Conservation (phyloP, 2,113 vertebrate species). For the Antechinus flavipes region DNA sequence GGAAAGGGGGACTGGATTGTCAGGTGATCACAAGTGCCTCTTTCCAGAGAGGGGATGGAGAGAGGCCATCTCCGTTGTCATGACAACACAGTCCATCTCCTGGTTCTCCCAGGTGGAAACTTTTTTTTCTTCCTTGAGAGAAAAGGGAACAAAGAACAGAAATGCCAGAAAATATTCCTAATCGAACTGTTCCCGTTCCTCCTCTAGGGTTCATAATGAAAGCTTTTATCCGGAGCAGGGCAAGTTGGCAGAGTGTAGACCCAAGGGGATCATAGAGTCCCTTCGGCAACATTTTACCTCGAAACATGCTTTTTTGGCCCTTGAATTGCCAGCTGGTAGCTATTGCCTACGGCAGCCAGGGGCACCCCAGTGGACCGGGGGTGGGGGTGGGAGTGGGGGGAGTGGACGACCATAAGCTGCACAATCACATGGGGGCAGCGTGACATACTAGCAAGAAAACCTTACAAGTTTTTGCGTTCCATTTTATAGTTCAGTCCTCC, state of each 20-base stretch:
- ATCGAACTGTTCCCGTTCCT: slow-evolving; percentile 10
- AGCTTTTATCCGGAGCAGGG: slow-evolving; percentile 53
- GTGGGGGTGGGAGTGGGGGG: background rate
- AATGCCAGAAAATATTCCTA: slow-evolving; percentile 41
- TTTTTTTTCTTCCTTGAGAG: slow-evolving; percentile 45
- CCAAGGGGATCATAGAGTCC: slow-evolving; percentile 35
- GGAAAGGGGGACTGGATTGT: background rate
- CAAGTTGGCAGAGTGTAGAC: slow-evolving; percentile 51
- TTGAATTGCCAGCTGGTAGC: slow-evolving; percentile 57
- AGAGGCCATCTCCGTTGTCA: slow-evolving; percentile 62
- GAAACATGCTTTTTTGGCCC: slow-evolving; percentile 25
- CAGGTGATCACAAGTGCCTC: background rate
- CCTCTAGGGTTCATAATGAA: slow-evolving; percentile 54
- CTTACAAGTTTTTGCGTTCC: background rate
- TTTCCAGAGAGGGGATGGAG: slow-evolving; percentile 2
- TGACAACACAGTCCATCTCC: slow-evolving; percentile 45
- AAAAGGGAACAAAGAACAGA: slow-evolving; percentile 60
- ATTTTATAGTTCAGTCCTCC: background rate
- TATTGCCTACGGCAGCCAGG: slow-evolving; percentile 28
- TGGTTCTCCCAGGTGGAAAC: slow-evolving; percentile 54
- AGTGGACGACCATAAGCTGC: background rate
- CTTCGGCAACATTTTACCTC: slow-evolving; percentile 35
- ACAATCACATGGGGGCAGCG: background rate
- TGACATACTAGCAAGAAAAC: background rate
- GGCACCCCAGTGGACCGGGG: background rate